phyloP scores from a whole-genome alignment of 2,888 invertebrate species.

The Cynaeus angustus region DNA sequence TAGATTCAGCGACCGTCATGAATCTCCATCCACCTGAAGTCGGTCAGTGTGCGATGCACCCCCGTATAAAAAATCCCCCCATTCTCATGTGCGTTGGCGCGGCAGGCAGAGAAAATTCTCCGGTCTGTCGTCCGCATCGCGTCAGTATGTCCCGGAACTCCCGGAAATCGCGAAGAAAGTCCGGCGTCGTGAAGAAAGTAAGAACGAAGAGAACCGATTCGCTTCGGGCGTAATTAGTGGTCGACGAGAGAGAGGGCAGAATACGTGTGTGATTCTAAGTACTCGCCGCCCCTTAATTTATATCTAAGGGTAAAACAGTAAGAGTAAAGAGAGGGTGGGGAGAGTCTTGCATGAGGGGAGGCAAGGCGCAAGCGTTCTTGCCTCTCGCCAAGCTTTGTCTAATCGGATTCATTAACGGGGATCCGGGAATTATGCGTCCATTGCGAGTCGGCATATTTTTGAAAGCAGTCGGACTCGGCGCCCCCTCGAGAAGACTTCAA shows the following conservation, averaged over 20 bases:
- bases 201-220: constrained; percentile 56
- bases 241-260: constrained; percentile 68
- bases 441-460: constrained; percentile 74
- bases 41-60: constrained; percentile 1
- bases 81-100: constrained; percentile 44
- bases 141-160: constrained; percentile 50
- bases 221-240: constrained; percentile 71
- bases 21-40: neutral
- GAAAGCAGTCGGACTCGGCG: constrained; percentile 72
- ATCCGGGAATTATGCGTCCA: constrained; percentile 75
- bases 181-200: constrained; percentile 14
- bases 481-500: constrained; percentile 67
- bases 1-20: no score
- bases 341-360: constrained; percentile 64
- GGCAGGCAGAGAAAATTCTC: constrained; percentile 43
- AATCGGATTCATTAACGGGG: constrained; percentile 77
- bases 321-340: constrained; percentile 67
- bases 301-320: constrained; percentile 73
- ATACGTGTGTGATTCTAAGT: constrained; percentile 72
- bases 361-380: constrained; percentile 71
- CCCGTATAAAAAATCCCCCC: constrained; percentile 3
- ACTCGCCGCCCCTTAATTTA: constrained; percentile 73
- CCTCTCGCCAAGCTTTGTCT: constrained; percentile 73
- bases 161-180: constrained; percentile 41
- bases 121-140: constrained; percentile 48